Conservation (phyloP, 2,888 invertebrate genomes). For the Petrolisthes cinctipes region DNA sequence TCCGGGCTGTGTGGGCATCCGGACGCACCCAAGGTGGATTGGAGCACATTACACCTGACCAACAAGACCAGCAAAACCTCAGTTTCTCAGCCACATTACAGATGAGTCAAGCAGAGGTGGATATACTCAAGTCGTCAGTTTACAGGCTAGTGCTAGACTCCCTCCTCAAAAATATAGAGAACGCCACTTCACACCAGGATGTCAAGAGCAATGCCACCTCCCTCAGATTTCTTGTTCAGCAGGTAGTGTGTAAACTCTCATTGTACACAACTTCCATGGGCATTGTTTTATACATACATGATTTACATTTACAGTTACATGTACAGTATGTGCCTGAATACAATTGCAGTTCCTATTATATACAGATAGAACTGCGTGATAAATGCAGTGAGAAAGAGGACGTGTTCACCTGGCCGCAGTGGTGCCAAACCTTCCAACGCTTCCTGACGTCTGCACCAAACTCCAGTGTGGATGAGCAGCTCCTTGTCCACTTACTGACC, state of each 20-base stretch:
- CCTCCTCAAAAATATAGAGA: constrained; percentile 35
- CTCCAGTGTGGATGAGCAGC: constrained; percentile 56
- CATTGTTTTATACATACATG: too few relatives aligned
- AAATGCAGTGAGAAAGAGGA: background rate
- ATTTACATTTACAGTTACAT: too few relatives aligned
- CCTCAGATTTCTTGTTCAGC: constrained; percentile 36
- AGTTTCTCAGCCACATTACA: background rate
- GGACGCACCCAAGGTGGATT: background rate
- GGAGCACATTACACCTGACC: background rate
- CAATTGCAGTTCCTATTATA: too few relatives aligned
- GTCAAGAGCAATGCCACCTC: constrained; percentile 29
- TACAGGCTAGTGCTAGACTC: constrained; percentile 7
- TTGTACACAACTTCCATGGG: too few relatives aligned
- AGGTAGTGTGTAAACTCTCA: background rate
- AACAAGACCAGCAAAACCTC: background rate
- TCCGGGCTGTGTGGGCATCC: constrained; percentile 40
- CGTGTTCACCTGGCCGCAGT: constrained; percentile 10
- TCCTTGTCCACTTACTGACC: constrained; percentile 40
- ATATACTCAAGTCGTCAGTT: constrained; percentile 28
- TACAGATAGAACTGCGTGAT: background rate
- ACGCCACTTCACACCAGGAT: constrained; percentile 50
- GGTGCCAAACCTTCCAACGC: constrained; percentile 36
- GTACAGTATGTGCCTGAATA: too few relatives aligned
- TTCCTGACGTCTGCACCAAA: constrained; percentile 47
- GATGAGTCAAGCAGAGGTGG: background rate